Percentiles rank a stretch among this genome's conserved stretches.
Evolutionary conservation across 2,113 vertebrate species (phyloP).

Genomic region (Atrichornis clamosus): DNA sequence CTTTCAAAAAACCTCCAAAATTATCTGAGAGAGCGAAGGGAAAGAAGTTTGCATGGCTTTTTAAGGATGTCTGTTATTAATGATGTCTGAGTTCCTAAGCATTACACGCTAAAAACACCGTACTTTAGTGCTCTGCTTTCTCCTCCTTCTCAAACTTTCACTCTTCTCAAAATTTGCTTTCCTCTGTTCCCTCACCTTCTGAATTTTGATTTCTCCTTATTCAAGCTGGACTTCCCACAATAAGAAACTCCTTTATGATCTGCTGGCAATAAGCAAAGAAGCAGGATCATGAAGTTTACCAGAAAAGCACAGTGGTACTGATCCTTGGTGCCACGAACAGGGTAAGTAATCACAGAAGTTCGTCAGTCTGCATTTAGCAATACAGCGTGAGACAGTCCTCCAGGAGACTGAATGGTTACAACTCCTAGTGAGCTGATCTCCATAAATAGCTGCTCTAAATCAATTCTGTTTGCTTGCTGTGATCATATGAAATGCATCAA

Average conservation of each 20-base stretch:
- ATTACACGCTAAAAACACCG: background rate
- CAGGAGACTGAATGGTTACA: conserved; percentile 1
- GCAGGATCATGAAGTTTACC: background rate
- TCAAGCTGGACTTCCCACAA: background rate
- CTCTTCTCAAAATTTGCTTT: background rate
- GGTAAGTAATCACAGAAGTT: background rate
- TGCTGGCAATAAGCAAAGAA: background rate
- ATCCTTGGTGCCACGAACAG: background rate
- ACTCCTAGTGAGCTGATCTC: background rate
- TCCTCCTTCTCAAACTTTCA: background rate
- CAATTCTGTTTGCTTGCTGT: conserved; percentile 44
- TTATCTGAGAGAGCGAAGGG: background rate
- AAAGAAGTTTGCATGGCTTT: background rate
- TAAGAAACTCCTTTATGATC: background rate
- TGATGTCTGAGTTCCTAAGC: background rate
- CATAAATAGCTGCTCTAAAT: conserved; percentile 54
- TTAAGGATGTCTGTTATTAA: background rate
- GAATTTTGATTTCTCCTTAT: background rate
- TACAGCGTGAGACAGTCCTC: background rate
- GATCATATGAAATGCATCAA: conserved; percentile 22
- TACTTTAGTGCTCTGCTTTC: background rate
- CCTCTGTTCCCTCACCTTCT: background rate
- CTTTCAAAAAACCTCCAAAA: background rate
- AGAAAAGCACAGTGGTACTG: background rate
- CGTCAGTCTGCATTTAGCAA: background rate